A percentile compares a stretch with the other conserved stretches of the same genome.
Conservation (phyloP, 1,140 invertebrate species). For the Parapsyche elsis region DNA sequence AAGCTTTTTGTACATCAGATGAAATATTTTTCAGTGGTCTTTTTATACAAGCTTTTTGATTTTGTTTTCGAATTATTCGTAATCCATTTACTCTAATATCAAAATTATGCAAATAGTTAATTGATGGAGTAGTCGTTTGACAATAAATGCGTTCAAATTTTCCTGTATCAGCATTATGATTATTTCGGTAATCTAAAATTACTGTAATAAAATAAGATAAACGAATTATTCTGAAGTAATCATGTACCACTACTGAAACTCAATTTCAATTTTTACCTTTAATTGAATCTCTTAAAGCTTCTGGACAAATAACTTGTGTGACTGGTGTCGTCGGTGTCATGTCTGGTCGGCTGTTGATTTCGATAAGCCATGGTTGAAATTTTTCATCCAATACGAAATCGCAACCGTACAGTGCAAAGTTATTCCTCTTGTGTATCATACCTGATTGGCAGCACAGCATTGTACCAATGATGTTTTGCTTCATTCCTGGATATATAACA, state of each 20-base stretch:
- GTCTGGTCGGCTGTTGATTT: slow-evolving; percentile 92
- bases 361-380: slow-evolving; percentile 89
- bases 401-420: slow-evolving; percentile 92
- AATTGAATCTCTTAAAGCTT: slow-evolving; percentile 85
- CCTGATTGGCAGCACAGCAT: slow-evolving; percentile 81
- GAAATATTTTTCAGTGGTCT: neutral
- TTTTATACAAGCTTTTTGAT: too few species aligned
- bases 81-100: neutral
- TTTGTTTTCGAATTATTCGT: too few species aligned
- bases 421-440: slow-evolving; percentile 79
- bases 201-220: slow-evolving; percentile 60
- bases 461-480: slow-evolving; percentile 82
- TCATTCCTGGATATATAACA: slow-evolving; percentile 88
- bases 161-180: slow-evolving; percentile 67
- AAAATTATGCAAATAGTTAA: slow-evolving; percentile 51
- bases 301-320: slow-evolving; percentile 83
- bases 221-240: too few species aligned
- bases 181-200: slow-evolving; percentile 68
- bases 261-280: slow-evolving; percentile 73
- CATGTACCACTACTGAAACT: too few species aligned
- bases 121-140: slow-evolving; percentile 60
- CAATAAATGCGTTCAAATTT: slow-evolving; percentile 68
- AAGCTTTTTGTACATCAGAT: too few species aligned
- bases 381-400: slow-evolving; percentile 92
- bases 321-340: slow-evolving; percentile 85